Evolutionary conservation across 2,113 vertebrate species (phyloP).

Genomic region (Oryzias curvinotus): DNA sequence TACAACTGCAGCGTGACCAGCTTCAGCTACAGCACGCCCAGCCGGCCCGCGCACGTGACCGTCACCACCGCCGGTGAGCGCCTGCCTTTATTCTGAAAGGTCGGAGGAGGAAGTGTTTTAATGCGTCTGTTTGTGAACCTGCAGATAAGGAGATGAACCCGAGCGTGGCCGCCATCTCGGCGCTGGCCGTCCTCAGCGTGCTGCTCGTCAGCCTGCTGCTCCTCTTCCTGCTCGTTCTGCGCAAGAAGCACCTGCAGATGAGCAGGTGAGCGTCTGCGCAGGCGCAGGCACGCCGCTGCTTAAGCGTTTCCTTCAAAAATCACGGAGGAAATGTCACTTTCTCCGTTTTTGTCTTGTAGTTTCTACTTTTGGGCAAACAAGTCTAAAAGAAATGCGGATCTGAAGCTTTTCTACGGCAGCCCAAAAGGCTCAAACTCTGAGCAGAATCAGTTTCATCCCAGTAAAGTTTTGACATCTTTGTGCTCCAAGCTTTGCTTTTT

Average conservation of each 20-base stretch:
- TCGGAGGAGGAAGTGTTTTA: neutral
- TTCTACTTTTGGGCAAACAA: too few relatives aligned
- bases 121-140: neutral
- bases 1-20: conserved; percentile 94
- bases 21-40: conserved; percentile 89
- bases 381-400: too few relatives aligned
- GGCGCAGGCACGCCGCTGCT: neutral
- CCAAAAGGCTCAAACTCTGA: too few relatives aligned
- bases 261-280: conserved; percentile 47
- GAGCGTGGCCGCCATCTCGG: conserved; percentile 90
- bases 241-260: conserved; percentile 94
- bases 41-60: conserved; percentile 81
- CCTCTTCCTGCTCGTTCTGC: conserved; percentile 87
- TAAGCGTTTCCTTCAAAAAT: too few relatives aligned
- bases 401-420: too few relatives aligned
- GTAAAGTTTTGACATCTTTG: too few relatives aligned
- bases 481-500: too few relatives aligned
- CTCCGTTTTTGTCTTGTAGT: too few relatives aligned
- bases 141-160: conserved; percentile 92
- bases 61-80: conserved; percentile 87
- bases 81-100: neutral
- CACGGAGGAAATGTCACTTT: too few relatives aligned
- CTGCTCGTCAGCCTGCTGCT: conserved; percentile 88
- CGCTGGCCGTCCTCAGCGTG: conserved; percentile 88
- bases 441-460: too few relatives aligned